Evolutionary conservation across 2,888 invertebrate species (phyloP).

Genomic region (Byasa hedistus): DNA sequence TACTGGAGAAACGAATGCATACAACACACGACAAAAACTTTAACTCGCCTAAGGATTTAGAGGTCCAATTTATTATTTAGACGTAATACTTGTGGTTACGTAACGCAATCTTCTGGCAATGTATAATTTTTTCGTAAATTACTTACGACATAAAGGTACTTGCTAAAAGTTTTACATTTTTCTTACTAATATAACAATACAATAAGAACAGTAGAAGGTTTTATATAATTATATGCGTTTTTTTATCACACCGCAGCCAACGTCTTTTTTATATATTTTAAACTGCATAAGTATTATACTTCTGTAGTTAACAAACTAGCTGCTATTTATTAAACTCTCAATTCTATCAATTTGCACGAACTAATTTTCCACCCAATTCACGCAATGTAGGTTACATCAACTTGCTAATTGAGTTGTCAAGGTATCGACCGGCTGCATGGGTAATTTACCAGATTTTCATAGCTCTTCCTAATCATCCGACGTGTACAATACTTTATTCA

Average conservation of each 20-base stretch:
- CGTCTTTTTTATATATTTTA: not conserved
- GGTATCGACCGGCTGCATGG: constrained; percentile 44
- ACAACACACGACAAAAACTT: constrained; percentile 25
- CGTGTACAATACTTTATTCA: not conserved
- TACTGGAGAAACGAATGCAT: constrained; percentile 42
- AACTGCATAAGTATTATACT: not conserved
- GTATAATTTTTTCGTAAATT: too few relatives aligned
- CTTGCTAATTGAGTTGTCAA: constrained; percentile 65
- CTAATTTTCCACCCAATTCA: constrained; percentile 67
- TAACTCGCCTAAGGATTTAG: constrained; percentile 13
- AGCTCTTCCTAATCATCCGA: not conserved
- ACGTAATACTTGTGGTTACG: too few relatives aligned
- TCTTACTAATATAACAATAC: too few relatives aligned
- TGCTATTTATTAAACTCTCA: constrained; percentile 66
- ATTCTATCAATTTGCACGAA: constrained; percentile 66
- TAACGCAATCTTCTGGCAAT: too few relatives aligned
- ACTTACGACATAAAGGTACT: too few relatives aligned
- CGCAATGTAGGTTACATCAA: constrained; percentile 49
- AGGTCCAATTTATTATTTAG: not conserved
- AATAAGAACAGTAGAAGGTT: too few relatives aligned
- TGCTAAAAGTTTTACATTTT: too few relatives aligned
- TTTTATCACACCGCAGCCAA: too few relatives aligned
- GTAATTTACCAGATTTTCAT: constrained; percentile 14
- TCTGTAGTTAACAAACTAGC: constrained; percentile 52
- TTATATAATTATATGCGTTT: too few relatives aligned